These are phyloP conservation scores for Leguminivora glycinivorella DNA, from an alignment of 1,140 invertebrate species.

Conservation along the genomic window DNA sequence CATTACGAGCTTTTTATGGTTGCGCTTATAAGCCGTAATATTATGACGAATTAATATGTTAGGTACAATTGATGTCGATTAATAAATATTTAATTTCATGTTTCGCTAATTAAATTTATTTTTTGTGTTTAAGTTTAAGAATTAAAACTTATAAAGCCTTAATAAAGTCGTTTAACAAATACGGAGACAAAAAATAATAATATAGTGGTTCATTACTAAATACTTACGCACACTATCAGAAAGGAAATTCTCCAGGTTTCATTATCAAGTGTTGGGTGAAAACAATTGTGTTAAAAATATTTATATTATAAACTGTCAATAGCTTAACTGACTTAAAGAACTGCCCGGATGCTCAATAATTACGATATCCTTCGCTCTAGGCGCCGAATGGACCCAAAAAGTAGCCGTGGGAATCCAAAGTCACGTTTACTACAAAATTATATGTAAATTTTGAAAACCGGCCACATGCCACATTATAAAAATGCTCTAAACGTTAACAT, in stretches of 20 bases:
- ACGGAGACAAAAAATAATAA: too few species aligned
- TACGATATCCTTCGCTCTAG: background rate
- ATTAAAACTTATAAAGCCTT: too few species aligned
- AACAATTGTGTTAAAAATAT: too few species aligned
- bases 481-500: conserved; percentile 10
- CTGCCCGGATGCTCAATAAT: background rate
- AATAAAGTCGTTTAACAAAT: too few species aligned
- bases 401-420: conserved; percentile 6
- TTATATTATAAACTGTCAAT: background rate
- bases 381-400: background rate
- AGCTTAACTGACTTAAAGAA: background rate
- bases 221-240: too few species aligned
- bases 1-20: conserved; percentile 12
- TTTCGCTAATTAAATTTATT: background rate
- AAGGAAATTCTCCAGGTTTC: too few species aligned
- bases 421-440: conserved; percentile 9
- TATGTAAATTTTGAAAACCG: conserved; percentile 18
- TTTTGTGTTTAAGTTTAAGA: too few species aligned
- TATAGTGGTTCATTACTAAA: too few species aligned
- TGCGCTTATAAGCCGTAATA: conserved; percentile 9
- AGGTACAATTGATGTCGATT: background rate
- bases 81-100: background rate
- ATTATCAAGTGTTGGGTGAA: too few species aligned
- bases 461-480: conserved; percentile 20
- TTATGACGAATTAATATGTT: conserved; percentile 10